Base-by-base conservation (phyloP, 2,113 vertebrate genomes). In the Gymnarchus niloticus region DNA sequence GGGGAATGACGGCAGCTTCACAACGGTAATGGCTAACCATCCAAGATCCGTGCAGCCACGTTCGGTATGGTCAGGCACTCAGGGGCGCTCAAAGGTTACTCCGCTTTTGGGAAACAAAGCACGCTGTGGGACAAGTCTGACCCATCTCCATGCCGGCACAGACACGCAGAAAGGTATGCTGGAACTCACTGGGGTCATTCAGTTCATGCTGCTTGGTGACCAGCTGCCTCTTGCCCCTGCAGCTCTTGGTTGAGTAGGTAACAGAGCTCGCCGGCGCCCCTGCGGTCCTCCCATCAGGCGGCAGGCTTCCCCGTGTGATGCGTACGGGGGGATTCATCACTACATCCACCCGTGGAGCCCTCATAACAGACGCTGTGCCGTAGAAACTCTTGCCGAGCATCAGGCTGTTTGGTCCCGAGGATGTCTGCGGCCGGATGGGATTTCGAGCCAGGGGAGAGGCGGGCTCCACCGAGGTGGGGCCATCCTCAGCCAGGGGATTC, bases 151-250 rank as follows among this genome's bases (percentile, higher is more conserved):
- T n/a, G 7, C 21, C 46, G 33, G n/a, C 21, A 48, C 17, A 77
- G 73, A 19, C 19, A 44, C 6, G 5, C 3, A 17, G 37, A 65
- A 1, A 12, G 61, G 3, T 19, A 41, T 7, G 44, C 6, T 2
- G 48, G 77, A 90, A 95, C 97, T 98, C 95, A 99, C 98, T 99
- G 90, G 97, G 96, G 92, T 99, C 97, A 85, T 96, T 97, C 88
- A 97, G 92, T 85, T 97, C 93, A 25, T 94, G 94, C 49, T 93
- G 91, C 91, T 93, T 93, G 84, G 88, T 90, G 56, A 93, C 83
- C 81, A 81, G 89, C 82, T 93, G 92, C 89, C 94, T 95, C 89
- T 91, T 90, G 85, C 86, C 95, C 90, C 92, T 94, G 56, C 94
- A 89, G 85, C 90, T 88, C 90, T 95, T 95, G 88, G 93, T 76